Percentiles rank a stretch among this genome's conserved stretches.
Evolutionary conservation across 2,888 invertebrate genomes (phyloP).

Genomic region (Phaonia tiefii): DNA sequence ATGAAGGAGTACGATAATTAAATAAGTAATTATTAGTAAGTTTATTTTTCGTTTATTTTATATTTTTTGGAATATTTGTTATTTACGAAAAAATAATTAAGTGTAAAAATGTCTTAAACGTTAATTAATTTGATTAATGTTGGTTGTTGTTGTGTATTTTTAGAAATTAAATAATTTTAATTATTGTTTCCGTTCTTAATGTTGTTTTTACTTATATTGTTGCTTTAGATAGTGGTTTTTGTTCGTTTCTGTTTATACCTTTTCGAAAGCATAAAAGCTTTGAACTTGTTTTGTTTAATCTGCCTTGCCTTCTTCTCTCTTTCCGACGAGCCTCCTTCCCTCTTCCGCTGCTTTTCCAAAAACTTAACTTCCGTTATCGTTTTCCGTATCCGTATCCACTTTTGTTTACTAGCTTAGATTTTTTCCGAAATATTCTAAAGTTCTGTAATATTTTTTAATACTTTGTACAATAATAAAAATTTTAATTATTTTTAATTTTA

Average conservation of each 20-base stretch:
- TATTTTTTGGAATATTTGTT: slow-evolving; percentile 66
- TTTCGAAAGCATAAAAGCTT: slow-evolving; percentile 55
- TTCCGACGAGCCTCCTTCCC: too few species aligned
- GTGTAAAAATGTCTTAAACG: slow-evolving; percentile 76
- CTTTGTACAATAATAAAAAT: slow-evolving; percentile 67
- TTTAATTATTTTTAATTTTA: slow-evolving; percentile 63
- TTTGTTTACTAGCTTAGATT: slow-evolving; percentile 41
- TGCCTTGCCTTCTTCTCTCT: not conserved
- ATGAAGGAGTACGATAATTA: slow-evolving; percentile 48
- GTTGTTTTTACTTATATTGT: slow-evolving; percentile 59
- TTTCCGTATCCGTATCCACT: not conserved
- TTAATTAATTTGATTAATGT: slow-evolving; percentile 66
- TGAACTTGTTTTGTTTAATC: slow-evolving; percentile 8
- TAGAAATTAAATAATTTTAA: slow-evolving; percentile 71
- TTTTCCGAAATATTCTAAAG: slow-evolving; percentile 38
- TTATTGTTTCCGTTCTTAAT: slow-evolving; percentile 72
- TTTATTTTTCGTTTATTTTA: slow-evolving; percentile 62
- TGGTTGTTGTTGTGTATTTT: slow-evolving; percentile 58
- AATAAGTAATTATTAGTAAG: slow-evolving; percentile 46
- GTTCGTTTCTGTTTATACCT: slow-evolving; percentile 52
- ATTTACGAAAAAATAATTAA: slow-evolving; percentile 54
- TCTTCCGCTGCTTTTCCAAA: slow-evolving; percentile 27
- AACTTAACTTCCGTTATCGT: slow-evolving; percentile 30
- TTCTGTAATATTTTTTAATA: slow-evolving; percentile 68
- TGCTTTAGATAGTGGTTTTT: slow-evolving; percentile 35